Base-by-base conservation (phyloP, 1,140 invertebrate species). In the Pogonognathellus flavescens region DNA sequence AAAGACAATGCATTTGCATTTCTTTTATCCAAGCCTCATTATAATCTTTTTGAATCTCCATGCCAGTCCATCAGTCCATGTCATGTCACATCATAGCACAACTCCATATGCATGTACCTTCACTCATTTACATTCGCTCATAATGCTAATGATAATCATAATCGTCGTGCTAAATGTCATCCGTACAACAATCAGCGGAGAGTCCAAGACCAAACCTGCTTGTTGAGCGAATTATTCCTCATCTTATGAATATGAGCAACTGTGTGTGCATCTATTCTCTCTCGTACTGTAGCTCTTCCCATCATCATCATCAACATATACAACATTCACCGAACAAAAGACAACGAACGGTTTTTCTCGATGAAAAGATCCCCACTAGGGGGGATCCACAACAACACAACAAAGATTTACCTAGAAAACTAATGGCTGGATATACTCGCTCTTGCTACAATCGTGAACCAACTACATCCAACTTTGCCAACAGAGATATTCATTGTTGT, bases 21-120 rank as follows among this genome's bases (percentile, higher is more conserved):
- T 76, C 70, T 31, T 76, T 76, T 76, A 31, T 76, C 31, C 70
- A 18, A 76, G 25, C 70, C 18, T 76, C 70, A 76, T 76, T 76
- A 76, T 50, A 31, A 7, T 41, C 41, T 31, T 66, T 72, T 49
- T 72, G 16, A 76, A 76, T 76, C 70, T 76, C 70, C 16, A 49
- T 50, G 70, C 31, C 70, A 76, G 70, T 76, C 70, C 70, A 76
- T 76, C 70, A 76, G 70, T 76, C 31, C 70, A 76, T 76, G 70
- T 76, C 70, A 76, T 76, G 70, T 76, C 70, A 50, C 25, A 76
- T 76, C 70, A 76, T 13, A 66, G 5, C 70, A 76, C 41, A 76
- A 49, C 70, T 76, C 70, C 31, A 70, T 66, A 20, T 20, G 10
- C 13, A 20, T 41, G 9, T 20, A 60, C 22, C 66, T 41, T 9